Evolutionary conservation across 1,140 invertebrate species (phyloP), one percentile per base, ranked within the genome.

Genomic region (Palaemon carinicauda): DNA sequence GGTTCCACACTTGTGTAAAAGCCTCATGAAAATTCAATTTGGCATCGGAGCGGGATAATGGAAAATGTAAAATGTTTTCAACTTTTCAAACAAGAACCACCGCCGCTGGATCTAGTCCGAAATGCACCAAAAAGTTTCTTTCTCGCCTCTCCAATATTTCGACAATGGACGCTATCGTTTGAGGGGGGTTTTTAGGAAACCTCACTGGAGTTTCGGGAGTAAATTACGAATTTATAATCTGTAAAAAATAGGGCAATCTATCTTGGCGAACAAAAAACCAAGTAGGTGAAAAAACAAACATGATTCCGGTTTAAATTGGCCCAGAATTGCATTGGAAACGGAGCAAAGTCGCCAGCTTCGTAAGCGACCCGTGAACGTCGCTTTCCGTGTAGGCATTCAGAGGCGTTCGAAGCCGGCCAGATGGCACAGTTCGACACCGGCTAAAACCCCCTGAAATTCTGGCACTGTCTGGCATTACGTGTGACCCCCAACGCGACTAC

Each of bases 21-120:
- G 85, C 85, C 85, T 81, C 80, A 81, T 82, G 79, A 87, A 87
- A 81, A 82, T 87, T 87, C 85, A 82, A 87, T 81, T 87, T 82
- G 79, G 79, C 79, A 82, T 87, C 79, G 85, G 71, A 81, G 79
- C 79, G 85, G 56, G 85, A 82, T 87, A 87, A 82, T 87, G 79
- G 85, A 82, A 82, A 86, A 86, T 80, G 83, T 86, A 86, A 86
- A 86, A 86, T 86, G 83, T 86, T 86, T 86, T 86, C 83, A 86
- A 86, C 83, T 86, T 86, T 86, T 86, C 83, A 86, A 86, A 86
- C 83, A 86, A 86, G 83, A 86, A 77, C 75, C 77, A 80, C 83
- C 77, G 77, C 83, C 80, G 83, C 77, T 52, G 83, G 51, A 53
- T 41, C 83, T 17, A 31, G 75, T 79, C 56, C 77, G 75, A 79